Percentiles rank a stretch among this genome's conserved stretches.
Conservation (phyloP, 2,888 invertebrate genomes). For the Pyrocoelia pectoralis region DNA sequence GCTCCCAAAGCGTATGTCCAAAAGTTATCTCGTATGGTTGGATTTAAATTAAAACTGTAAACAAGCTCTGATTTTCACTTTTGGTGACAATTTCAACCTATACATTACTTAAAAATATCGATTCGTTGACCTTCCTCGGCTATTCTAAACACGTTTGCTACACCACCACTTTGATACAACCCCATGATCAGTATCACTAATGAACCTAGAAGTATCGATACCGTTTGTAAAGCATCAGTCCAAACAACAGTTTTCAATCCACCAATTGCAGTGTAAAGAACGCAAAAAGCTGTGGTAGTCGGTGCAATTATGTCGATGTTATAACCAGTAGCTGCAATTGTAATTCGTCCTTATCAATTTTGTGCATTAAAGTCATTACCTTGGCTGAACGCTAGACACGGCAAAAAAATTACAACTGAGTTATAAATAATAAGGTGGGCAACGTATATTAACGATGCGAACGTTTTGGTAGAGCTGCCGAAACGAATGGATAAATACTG, state of each 20-base stretch:
- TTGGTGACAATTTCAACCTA: background rate
- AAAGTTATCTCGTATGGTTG: conserved; percentile 68
- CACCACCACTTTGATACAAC: conserved; percentile 63
- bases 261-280: conserved; percentile 77
- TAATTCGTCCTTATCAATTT: conserved; percentile 49
- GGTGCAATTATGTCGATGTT: conserved; percentile 70
- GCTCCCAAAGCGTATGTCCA: conserved; percentile 67
- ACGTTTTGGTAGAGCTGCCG: conserved; percentile 63
- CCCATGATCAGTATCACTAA: conserved; percentile 67
- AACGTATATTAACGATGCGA: conserved; percentile 66
- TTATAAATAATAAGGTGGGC: conserved; percentile 64
- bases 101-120: conserved; percentile 58
- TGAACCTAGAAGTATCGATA: conserved; percentile 63
- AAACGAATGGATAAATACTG: conserved; percentile 70
- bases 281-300: conserved; percentile 73
- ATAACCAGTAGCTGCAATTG: conserved; percentile 70
- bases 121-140: conserved; percentile 65
- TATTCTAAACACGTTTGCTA: conserved; percentile 65
- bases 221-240: conserved; percentile 67
- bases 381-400: conserved; percentile 66
- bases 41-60: conserved; percentile 45
- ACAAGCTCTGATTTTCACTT: background rate
- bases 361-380: conserved; percentile 59
- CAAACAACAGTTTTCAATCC: conserved; percentile 72
- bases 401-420: conserved; percentile 72